These are phyloP conservation scores for Apis mellifera DNA, from an alignment of 1,140 invertebrate genomes.

Conservation along the genomic window Amel_HAv3.1 CM009934.2:9829001-9829500, in stretches of 20 bases:
- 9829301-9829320: too few relatives aligned
- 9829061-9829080: slow-evolving; percentile 9
- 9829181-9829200: too few relatives aligned
- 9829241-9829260: too few relatives aligned
- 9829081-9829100: slow-evolving; percentile 21
- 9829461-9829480: background rate
- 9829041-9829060: slow-evolving; percentile 20
- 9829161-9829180: too few relatives aligned
- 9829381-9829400: background rate
- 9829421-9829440: too few relatives aligned
- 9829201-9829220: too few relatives aligned
- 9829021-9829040: background rate
- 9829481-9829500: background rate
- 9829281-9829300: too few relatives aligned
- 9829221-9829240: too few relatives aligned
- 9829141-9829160: background rate
- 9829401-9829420: background rate
- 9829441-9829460: background rate
- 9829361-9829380: background rate
- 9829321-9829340: too few relatives aligned
- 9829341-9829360: too few relatives aligned
- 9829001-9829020: slow-evolving; percentile 28
- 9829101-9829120: slow-evolving; percentile 6
- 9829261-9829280: too few relatives aligned
- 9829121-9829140: background rate